Conservation (phyloP, 2,113 vertebrate genomes). For the Eptesicus fuscus region DNA sequence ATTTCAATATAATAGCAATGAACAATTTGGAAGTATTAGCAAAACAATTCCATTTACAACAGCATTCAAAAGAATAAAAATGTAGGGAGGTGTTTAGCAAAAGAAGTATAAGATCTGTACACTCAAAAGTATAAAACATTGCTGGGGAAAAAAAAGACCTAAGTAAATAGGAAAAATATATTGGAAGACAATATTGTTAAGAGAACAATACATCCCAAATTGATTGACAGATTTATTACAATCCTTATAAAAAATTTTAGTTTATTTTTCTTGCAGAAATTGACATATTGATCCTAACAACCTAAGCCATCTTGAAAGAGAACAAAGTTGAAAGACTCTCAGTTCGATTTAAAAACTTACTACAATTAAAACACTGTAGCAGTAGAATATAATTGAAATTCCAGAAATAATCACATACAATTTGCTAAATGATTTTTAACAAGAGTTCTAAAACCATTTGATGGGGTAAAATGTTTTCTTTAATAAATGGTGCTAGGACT, state of each 20-base stretch:
- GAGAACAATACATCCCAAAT: neutral
- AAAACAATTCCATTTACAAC: neutral
- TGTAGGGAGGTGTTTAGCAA: neutral
- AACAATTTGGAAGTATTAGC: neutral
- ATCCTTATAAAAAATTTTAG: neutral
- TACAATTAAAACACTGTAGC: neutral
- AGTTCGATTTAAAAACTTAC: constrained; percentile 1
- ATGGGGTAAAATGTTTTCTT: neutral
- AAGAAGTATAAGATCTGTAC: neutral
- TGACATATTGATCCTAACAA: neutral
- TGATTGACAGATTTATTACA: neutral
- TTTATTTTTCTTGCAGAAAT: neutral
- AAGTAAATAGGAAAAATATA: neutral
- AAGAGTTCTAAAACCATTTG: neutral
- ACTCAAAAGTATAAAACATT: neutral
- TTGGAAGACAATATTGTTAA: neutral
- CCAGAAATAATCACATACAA: neutral
- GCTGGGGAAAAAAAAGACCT: neutral
- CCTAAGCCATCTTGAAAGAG: neutral
- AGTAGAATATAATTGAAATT: neutral
- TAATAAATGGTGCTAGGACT: neutral
- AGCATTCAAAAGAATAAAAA: neutral
- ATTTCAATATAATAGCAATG: neutral
- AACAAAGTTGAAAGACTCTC: neutral
- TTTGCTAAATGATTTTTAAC: neutral